Base-by-base conservation (phyloP, 35 echinoderm and acorn worm species). In the Heliocidaris erythrogramma region DNA sequence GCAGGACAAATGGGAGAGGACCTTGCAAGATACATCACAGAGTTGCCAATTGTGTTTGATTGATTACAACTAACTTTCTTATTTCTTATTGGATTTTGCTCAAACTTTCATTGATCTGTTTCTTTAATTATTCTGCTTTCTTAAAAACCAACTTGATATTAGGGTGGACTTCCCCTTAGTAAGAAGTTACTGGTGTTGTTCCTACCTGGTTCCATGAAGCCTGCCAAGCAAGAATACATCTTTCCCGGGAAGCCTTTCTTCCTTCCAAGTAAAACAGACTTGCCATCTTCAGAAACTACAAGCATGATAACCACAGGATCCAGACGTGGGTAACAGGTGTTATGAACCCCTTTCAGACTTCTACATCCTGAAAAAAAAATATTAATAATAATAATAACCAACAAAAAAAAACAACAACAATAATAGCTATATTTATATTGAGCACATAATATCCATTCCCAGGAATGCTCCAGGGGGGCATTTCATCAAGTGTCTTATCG, bases 171-270 rank as follows among this genome's bases (percentile, higher is more conserved):
- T 42, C 35, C 35, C 35, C 35, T 42, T 42, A n/a, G n/a, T 42
- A 1, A 10, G 59, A 27, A 47, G 2, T 10, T 85, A 27, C 18
- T 93, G 32, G 42, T 93, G 35, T 42, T 42, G 35, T 42, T 42
- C 35, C 65, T 90, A 99, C 98, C 98, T 96, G 98, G 98, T 96
- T 99, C 98, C 97, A 99, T 99, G 94, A 99, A 99, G 48, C 98
- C 98, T 85, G 98, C 98, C 5, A 99, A 94, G 48, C 97, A 97
- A 5, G 98, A 97, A 88, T 97, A 99, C 97, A 99, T 97, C 42
- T 95, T 95, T 30, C 94, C 94, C 13, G 98, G 98, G 47, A 97
- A 99, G 86, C 59, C 88, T 86, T 97, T 97, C 96, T 99, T 96
- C 50, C 98, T 96, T 48, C 98, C 98, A 31, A 97, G 91, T 48